These are phyloP conservation scores for Eremophila alpestris DNA, from an alignment of 2,797 vertebrate genomes.

Conservation along the genomic window DNA sequence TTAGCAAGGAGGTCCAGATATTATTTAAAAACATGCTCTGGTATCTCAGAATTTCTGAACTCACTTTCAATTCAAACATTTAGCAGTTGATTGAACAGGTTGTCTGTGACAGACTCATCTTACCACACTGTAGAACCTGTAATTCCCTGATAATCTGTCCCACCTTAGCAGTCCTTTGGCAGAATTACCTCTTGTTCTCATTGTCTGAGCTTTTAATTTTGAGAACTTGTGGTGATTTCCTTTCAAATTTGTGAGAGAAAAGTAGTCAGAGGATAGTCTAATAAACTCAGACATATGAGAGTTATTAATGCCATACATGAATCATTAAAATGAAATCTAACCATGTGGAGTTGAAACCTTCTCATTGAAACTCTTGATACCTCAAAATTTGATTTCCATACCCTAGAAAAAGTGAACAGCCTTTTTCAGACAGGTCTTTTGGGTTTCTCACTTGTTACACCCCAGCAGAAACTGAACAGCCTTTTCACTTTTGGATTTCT, in stretches of 20 bases:
- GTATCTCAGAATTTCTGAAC: neutral
- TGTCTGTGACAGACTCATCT: neutral
- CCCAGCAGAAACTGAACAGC: neutral
- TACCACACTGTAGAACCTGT: neutral
- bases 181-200: neutral
- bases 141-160: neutral
- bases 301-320: neutral
- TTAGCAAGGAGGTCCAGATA: neutral
- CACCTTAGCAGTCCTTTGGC: neutral
- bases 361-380: neutral
- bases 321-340: neutral
- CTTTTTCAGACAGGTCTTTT: neutral
- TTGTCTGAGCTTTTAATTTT: neutral
- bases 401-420: neutral
- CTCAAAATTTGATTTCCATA: neutral
- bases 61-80: neutral
- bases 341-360: neutral
- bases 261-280: neutral
- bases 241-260: neutral
- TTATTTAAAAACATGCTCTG: neutral
- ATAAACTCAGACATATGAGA: neutral
- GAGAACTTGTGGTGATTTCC: neutral
- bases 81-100: neutral
- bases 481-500: neutral
- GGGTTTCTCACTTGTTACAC: neutral